phyloP scores from a whole-genome alignment of 2,113 vertebrate species.

The Acrocephalus arundinaceus region DNA sequence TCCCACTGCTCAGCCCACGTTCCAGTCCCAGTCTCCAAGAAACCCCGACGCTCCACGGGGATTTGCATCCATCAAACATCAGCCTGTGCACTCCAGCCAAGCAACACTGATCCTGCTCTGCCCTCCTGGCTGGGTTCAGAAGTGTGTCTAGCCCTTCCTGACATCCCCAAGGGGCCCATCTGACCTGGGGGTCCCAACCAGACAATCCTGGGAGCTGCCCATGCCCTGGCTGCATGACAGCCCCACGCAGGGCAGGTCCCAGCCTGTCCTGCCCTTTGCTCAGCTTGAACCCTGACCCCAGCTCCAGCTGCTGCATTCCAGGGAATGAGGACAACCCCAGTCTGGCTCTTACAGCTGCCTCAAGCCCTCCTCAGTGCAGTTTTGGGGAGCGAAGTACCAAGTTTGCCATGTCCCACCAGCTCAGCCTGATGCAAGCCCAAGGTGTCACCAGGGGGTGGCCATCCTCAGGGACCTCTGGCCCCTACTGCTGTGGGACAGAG shows the following conservation, averaged over 20 bases:
- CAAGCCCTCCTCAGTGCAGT: fast-evolving
- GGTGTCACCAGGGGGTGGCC: fast-evolving
- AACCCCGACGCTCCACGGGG: fast-evolving
- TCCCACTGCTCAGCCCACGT: neutral
- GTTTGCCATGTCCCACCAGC: neutral
- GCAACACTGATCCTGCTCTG: neutral
- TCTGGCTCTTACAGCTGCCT: neutral
- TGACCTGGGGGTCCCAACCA: neutral
- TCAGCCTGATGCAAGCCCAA: neutral
- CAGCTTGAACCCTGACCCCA: neutral
- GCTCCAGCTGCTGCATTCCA: neutral
- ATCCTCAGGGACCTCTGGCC: neutral
- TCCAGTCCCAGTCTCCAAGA: neutral
- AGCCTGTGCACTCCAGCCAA: neutral
- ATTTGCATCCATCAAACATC: neutral
- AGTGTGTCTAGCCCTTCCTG: too few relatives aligned
- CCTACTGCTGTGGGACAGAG: neutral
- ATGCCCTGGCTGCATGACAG: fast-evolving
- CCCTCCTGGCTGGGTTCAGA: neutral
- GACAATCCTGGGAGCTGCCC: neutral
- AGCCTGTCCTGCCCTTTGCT: neutral
- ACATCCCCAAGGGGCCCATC: neutral
- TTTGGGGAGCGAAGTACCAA: neutral
- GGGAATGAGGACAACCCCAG: neutral
- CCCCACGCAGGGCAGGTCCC: neutral